These are phyloP conservation scores for Drosophila pruinosa DNA, from an alignment of 1,140 invertebrate genomes.

Conservation along the genomic window DNA sequence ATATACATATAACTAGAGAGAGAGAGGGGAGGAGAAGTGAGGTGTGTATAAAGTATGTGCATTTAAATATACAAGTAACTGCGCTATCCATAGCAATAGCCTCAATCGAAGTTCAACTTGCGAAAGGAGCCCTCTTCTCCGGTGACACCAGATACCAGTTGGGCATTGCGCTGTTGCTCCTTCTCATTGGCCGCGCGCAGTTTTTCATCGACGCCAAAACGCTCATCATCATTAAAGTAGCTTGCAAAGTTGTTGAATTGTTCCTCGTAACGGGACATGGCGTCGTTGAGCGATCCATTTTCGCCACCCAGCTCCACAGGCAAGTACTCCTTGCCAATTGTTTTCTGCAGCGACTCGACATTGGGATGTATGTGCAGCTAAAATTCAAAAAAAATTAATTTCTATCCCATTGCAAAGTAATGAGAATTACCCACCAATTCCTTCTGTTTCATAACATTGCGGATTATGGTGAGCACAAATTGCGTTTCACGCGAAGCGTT, in stretches of 20 bases:
- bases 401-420: not conserved
- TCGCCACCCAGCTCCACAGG: constrained; percentile 85
- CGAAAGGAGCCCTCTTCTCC: constrained; percentile 62
- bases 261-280: constrained; percentile 83
- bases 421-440: constrained; percentile 60
- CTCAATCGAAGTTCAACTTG: constrained; percentile 76
- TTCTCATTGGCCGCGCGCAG: constrained; percentile 78
- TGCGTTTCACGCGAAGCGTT: constrained; percentile 83
- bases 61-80: constrained; percentile 65
- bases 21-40: constrained; percentile 9
- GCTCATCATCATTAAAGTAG: constrained; percentile 84
- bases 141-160: constrained; percentile 16
- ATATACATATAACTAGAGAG: not conserved
- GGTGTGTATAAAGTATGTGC: constrained; percentile 56
- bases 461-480: constrained; percentile 64
- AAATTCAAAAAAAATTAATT: not conserved
- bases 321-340: constrained; percentile 83
- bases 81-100: not conserved
- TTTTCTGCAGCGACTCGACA: constrained; percentile 82
- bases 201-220: constrained; percentile 84
- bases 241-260: constrained; percentile 82
- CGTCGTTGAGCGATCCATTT: constrained; percentile 83
- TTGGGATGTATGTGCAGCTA: constrained; percentile 74
- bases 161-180: constrained; percentile 27
- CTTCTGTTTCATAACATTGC: constrained; percentile 78